These are phyloP conservation scores for Plectus sambesii DNA, from an alignment of 1,140 invertebrate species.

Conservation along the genomic window DNA sequence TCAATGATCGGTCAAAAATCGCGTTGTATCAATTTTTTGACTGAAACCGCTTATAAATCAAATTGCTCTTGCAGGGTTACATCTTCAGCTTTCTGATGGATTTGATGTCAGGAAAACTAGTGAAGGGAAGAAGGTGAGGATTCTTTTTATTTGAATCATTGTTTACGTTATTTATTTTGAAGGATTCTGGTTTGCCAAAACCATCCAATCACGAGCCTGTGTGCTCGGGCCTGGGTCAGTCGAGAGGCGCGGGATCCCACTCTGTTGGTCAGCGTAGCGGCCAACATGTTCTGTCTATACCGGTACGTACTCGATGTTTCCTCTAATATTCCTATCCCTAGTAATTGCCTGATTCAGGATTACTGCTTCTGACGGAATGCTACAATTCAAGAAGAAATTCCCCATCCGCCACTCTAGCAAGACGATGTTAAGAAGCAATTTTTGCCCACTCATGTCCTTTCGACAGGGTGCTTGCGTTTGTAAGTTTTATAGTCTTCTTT, in stretches of 20 bases:
- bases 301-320: conserved; percentile 29
- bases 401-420: conserved; percentile 56
- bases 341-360: conserved; percentile 51
- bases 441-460: conserved; percentile 73
- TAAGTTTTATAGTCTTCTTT: conserved; percentile 50
- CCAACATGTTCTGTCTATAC: conserved; percentile 46
- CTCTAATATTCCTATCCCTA: neutral
- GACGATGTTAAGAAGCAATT: conserved; percentile 60
- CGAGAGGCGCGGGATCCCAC: conserved; percentile 47
- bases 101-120: conserved; percentile 46
- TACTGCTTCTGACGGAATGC: conserved; percentile 56
- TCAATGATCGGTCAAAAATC: too few relatives aligned
- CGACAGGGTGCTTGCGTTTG: conserved; percentile 64
- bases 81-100: conserved; percentile 47
- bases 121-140: conserved; percentile 36
- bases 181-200: conserved; percentile 46
- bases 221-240: conserved; percentile 44
- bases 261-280: conserved; percentile 46
- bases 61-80: conserved; percentile 18
- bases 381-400: conserved; percentile 58
- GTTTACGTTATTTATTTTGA: conserved; percentile 4
- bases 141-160: conserved; percentile 1
- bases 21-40: too few relatives aligned
- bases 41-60: too few relatives aligned
- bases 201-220: conserved; percentile 45